A percentile compares a stretch with the other conserved stretches of the same genome.
phyloP scores from a whole-genome alignment of 2,113 vertebrate species.

The Pundamilia nyererei region DNA sequence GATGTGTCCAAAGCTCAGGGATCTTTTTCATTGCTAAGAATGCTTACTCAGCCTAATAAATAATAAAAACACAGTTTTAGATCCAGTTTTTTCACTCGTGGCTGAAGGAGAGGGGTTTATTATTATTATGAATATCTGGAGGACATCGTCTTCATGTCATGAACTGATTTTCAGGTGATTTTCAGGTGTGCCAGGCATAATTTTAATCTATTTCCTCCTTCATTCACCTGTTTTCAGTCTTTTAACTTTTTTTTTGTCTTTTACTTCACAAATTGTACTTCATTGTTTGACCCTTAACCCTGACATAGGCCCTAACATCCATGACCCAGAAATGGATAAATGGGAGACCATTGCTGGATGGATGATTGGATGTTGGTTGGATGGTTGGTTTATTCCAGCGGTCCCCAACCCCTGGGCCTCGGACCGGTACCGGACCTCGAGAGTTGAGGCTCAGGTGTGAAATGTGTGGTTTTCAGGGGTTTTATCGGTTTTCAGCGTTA shows the following conservation, averaged over 20 bases:
- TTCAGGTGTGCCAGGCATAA: background rate
- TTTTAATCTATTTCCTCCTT: background rate
- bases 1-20: background rate
- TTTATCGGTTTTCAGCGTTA: background rate
- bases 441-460: background rate
- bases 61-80: background rate
- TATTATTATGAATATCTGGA: background rate
- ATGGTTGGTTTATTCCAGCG: background rate
- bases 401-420: background rate
- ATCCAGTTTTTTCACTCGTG: background rate
- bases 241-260: background rate
- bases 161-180: background rate
- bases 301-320: background rate
- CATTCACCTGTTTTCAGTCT: background rate
- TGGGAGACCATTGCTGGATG: background rate
- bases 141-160: background rate
- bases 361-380: background rate
- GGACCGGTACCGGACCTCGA: background rate
- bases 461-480: fast-evolving
- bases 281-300: background rate
- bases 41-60: background rate
- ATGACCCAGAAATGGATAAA: background rate
- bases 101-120: background rate
- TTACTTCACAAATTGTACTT: background rate
- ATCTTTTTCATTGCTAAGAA: background rate